These are phyloP conservation scores for Ptyas mucosa DNA, from an alignment of 2,113 vertebrate genomes.

Conservation along the genomic window DNA sequence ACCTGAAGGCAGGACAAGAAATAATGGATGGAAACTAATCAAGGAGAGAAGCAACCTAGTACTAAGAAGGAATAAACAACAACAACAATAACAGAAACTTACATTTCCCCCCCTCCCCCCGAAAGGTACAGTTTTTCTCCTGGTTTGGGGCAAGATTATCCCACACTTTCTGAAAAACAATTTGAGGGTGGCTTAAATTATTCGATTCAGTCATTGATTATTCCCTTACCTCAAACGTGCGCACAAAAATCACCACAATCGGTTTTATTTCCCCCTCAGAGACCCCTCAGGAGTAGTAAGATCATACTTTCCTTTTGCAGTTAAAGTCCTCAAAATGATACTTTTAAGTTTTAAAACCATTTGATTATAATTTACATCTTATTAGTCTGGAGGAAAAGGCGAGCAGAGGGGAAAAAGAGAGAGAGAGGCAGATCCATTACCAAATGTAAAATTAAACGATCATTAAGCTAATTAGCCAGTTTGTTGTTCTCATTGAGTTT, in stretches of 20 bases:
- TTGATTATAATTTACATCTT: conserved; percentile 60
- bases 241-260: background rate
- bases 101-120: too few species aligned
- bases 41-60: too few species aligned
- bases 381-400: conserved; percentile 42
- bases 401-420: conserved; percentile 22
- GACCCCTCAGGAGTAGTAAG: background rate
- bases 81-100: too few species aligned
- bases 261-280: background rate
- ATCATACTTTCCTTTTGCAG: conserved; percentile 19
- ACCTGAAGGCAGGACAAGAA: too few species aligned
- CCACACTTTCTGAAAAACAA: background rate
- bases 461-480: conserved; percentile 63
- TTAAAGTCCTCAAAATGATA: conserved; percentile 42
- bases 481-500: conserved; percentile 61
- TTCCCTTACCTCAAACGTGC: background rate
- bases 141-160: background rate
- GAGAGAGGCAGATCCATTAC: conserved; percentile 42
- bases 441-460: conserved; percentile 68
- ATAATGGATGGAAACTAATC: too few species aligned
- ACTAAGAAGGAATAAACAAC: background rate
- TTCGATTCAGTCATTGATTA: background rate
- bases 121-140: background rate
- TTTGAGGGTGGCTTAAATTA: background rate
- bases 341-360: conserved; percentile 53